Percentiles rank a stretch among this genome's conserved stretches.
These are phyloP conservation scores for Nasonia oneida DNA, from an alignment of 2,888 invertebrate genomes.

Conservation along the genomic window DNA sequence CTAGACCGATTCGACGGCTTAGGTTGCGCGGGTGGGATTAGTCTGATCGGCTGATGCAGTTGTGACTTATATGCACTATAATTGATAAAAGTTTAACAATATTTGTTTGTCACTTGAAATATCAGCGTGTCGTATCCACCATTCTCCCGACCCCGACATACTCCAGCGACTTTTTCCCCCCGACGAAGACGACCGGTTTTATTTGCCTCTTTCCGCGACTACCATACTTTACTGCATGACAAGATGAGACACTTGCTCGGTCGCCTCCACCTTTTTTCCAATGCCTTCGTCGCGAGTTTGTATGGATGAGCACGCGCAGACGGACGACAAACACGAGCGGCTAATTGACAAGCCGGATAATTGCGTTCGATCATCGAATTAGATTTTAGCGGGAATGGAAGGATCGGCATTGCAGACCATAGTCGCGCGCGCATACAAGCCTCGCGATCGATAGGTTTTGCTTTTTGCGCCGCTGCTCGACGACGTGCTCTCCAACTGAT, in stretches of 20 bases:
- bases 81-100: too few relatives aligned
- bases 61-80: neutral
- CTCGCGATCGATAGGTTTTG: conserved; percentile 31
- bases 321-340: neutral
- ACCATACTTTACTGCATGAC: conserved; percentile 33
- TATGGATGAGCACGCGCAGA: neutral
- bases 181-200: conserved; percentile 29
- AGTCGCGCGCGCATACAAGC: neutral
- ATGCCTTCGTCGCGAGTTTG: neutral
- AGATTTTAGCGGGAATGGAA: conserved; percentile 28
- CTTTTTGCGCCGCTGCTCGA: neutral
- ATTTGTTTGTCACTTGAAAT: too few relatives aligned
- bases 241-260: conserved; percentile 22
- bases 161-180: neutral
- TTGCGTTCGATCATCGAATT: conserved; percentile 35
- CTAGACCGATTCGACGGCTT: neutral
- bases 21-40: conserved; percentile 9
- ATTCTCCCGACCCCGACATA: neutral
- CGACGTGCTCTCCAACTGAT: conserved; percentile 19
- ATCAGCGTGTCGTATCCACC: neutral
- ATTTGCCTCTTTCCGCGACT: conserved; percentile 12
- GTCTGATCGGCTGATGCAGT: neutral
- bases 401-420: neutral
- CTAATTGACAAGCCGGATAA: conserved; percentile 48
- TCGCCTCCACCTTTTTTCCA: neutral